Evolutionary conservation across 2,113 vertebrate genomes (phyloP), one percentile per base, ranked within the genome.

Genomic region (Plectropomus leopardus): DNA sequence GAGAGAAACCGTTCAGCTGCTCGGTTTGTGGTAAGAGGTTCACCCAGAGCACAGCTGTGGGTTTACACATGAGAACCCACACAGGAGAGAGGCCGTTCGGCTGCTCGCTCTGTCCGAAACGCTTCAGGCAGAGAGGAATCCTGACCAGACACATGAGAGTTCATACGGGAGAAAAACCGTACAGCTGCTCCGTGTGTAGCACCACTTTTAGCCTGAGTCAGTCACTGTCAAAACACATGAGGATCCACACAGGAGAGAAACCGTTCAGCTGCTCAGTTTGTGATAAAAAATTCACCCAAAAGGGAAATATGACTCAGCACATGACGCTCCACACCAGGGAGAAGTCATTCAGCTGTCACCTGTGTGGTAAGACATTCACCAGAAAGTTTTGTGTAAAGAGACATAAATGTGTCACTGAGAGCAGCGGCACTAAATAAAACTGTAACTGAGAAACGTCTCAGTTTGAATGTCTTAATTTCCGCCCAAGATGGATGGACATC

Each of bases 121-220:
- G n/a, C 0, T 76, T 76, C 16, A 58, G 15, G 19, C 50, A 26
- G 13, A 76, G 40, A 1, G 73, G 53, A 26, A 30, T 47, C 15
- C 73, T 76, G 51, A n/a, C 21, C 28, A 36, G 51, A 28, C 74
- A 77, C 74, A 76, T 76, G 61, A 58, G 64, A 36, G 16, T 71
- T n/a, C 76, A 71, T 3, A 78, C 74, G 5, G 63, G 63, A n/a
- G 63, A 76, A 2, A 67, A 57, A n/a, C 73, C 73, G 0, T 76
- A 66, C 66, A 30, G 6, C 21, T 78, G 76, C 66, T 42, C 66
- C 1, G 57, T 24, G 14, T 70, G 66, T 8, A 34, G 63, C 19
- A 4, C 24, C 0, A 24, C 36, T 1, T 78, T 78, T 1, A 26
- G 8, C 10, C 66, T 44, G 7, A 78, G 66, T n/a, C 66, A 53